A percentile compares a stretch with the other conserved stretches of the same genome.
Conservation (phyloP, 2,888 invertebrate genomes). For the Patella caerulea region DNA sequence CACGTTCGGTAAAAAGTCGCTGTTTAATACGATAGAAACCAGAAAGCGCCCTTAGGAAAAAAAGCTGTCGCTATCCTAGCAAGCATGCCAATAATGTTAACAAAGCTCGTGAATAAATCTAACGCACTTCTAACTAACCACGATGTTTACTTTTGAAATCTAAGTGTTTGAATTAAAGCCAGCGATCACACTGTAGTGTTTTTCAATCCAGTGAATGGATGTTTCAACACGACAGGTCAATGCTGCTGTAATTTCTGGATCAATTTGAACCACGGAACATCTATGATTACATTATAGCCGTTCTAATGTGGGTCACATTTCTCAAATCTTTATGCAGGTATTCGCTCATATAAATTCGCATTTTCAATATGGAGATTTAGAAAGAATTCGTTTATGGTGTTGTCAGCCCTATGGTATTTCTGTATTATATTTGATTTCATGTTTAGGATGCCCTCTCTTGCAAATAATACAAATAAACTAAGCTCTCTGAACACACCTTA, state of each 20-base stretch:
- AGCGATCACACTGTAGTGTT: not conserved
- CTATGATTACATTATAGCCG: too few species aligned
- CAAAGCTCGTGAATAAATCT: not conserved
- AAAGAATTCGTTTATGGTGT: too few species aligned
- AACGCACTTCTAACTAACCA: conserved; percentile 2
- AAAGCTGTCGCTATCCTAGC: conserved; percentile 1
- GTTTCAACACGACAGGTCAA: conserved; percentile 7
- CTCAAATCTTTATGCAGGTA: too few species aligned
- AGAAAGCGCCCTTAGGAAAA: not conserved
- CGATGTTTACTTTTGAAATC: conserved; percentile 7
- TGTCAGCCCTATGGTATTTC: too few species aligned
- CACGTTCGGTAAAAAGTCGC: conserved; percentile 7
- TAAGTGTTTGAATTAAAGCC: conserved; percentile 9
- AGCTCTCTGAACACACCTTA: too few species aligned
- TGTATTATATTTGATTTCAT: too few species aligned
- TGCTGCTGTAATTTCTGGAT: not conserved
- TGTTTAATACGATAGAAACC: not conserved
- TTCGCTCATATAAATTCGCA: too few species aligned
- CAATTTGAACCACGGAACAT: too few species aligned
- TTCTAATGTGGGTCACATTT: too few species aligned
- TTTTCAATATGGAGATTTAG: too few species aligned
- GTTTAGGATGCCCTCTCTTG: too few species aligned
- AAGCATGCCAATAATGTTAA: conserved; percentile 8
- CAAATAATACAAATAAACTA: too few species aligned
- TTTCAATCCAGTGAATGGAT: not conserved